Evolutionary conservation across 2,113 vertebrate species (phyloP), one percentile per base, ranked within the genome.

Genomic region (Periophthalmus modestus): DNA sequence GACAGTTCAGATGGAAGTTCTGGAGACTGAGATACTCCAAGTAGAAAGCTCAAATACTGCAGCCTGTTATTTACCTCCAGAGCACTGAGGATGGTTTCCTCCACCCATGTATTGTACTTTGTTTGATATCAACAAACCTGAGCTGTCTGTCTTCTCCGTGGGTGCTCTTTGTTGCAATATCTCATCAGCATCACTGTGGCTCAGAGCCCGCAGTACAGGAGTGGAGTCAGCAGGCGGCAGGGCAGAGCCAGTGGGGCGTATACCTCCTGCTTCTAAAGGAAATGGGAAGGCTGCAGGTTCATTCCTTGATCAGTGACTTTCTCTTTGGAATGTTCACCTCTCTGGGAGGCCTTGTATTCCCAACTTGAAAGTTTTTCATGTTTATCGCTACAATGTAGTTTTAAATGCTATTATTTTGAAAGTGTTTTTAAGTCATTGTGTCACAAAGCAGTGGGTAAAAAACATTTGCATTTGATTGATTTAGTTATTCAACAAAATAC

Each of bases 1-100:
- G 95, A 96, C 71, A 94, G 95, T 47, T 96, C 96, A 0, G 94
- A 94, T 7, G 94, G 95, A 23, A 95, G 95, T 89, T 97, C 95
- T 4, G 94, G 95, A 6, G 94, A 96, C 69, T 93, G 85, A 93
- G 19, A 66, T 28, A 2, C 21, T 39, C 73, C 73, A 43, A 66
- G 61, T 73, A 85, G 73, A 16, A 14, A 65, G n/a, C 47, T 68
- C 18, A 73, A 80, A 82, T 7, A 62, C 67, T 58, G 39, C 68
- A 28, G 57, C 69, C 47, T 80, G 34, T 68, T 69, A 73, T 84
- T 81, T 24, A 10, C 7, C 55, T 74, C 11, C 66, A 71, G 58
- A 58, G 79, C 74, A 19, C 74, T 58, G 73, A 81, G 71, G 61
- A 57, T 24, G 77, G 66, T 59, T 71, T 67, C 72, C 82, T 58